Base-by-base conservation (phyloP, 2,888 invertebrate genomes). In the Euplexia lucipara region DNA sequence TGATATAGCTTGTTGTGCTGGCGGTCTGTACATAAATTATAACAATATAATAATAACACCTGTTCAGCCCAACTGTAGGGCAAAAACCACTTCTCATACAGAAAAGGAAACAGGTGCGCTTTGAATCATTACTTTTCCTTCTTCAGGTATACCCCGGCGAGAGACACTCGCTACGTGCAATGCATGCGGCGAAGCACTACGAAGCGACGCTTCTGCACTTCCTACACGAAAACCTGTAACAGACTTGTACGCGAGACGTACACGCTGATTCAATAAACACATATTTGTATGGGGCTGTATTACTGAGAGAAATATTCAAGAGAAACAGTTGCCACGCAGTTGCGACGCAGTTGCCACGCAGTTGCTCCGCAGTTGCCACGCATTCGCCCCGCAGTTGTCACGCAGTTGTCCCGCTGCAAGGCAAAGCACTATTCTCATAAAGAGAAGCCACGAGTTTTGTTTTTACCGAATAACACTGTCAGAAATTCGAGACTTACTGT, bases 181-280 rank as follows among this genome's bases (percentile, higher is more conserved):
- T 98, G 88, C 98, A 99, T 92, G 98, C 99, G 35, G 99, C 98
- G 83, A 99, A 99, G 92, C 99, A 99, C 92, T 99, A 99, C 91
- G 99, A 99, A 93, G 99, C 99, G 8, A 98, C 98, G 53, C 95
- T 99, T 67, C 95, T 99, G 65, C 98, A 98, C 79, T 99, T 99
- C 92, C 95, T 99, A 80, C 98, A 99, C 81, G 95, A 95, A 70
- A 95, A 95, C 79, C 81, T 95, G 53, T 94, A 88, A 87, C 32
- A 39, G 16, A 32, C 39, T n/a, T 4, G 34, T 16, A 20, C 26
- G 6, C n/a, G 14, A 30, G 18, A 22, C 16, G 52, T 56, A 53
- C 34, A 22, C 42, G 26, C 2, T 26, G 26, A 26, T 26, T 41
- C 35, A 26, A 35, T 54, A 41, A 39, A 58, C 18, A 73, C n/a